Evolutionary conservation across 2,888 invertebrate species (phyloP).

Genomic region (Sinotaia quadrata): DNA sequence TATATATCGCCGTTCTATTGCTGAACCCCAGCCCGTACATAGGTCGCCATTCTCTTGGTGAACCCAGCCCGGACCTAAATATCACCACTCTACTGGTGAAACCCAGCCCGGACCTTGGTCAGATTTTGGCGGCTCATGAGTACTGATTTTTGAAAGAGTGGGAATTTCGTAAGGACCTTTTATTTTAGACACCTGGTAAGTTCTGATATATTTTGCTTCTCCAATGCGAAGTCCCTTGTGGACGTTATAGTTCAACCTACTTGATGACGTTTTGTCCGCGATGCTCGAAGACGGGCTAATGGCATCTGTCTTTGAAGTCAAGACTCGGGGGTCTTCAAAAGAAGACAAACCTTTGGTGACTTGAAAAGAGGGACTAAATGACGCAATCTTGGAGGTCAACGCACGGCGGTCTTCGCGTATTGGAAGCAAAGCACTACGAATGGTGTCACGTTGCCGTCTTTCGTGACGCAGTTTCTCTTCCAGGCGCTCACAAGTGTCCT

Average conservation of each 20-base stretch:
- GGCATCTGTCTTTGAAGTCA: too few relatives aligned
- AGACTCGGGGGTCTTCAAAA: too few relatives aligned
- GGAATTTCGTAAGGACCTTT: not conserved
- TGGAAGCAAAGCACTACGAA: conserved; percentile 57
- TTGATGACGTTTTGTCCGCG: too few relatives aligned
- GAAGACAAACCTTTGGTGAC: too few relatives aligned
- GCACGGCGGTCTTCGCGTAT: conserved; percentile 49
- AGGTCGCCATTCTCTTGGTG: too few relatives aligned
- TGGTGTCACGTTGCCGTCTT: conserved; percentile 50
- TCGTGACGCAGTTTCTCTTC: conserved; percentile 54
- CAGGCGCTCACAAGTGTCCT: conserved; percentile 59
- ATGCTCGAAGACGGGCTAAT: too few relatives aligned
- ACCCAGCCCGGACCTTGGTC: conserved; percentile 1
- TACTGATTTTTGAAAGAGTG: too few relatives aligned
- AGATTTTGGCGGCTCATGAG: not conserved
- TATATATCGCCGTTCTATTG: too few relatives aligned
- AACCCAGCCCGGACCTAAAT: too few relatives aligned
- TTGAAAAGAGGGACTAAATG: conserved; percentile 24
- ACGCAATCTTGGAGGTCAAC: conserved; percentile 44
- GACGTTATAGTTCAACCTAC: not conserved
- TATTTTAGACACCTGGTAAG: not conserved
- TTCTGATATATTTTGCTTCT: conserved; percentile 16
- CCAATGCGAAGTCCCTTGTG: conserved; percentile 1
- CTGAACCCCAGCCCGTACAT: too few relatives aligned
- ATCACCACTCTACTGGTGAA: conserved; percentile 21